phyloP scores from a whole-genome alignment of 2,888 invertebrate genomes.

The Fragum fragum region DNA sequence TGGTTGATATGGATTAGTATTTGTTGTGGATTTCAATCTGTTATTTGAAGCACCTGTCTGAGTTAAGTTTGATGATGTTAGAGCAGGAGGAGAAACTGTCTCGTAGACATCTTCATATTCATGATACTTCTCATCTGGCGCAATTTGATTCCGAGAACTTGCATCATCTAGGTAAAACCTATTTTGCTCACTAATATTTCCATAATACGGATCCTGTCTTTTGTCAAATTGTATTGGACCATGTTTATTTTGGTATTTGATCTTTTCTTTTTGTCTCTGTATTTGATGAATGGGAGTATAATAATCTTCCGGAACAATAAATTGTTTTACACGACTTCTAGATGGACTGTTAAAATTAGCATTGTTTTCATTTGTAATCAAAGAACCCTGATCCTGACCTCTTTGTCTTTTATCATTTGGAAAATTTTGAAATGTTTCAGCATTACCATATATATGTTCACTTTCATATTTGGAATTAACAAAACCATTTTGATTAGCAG shows the following conservation, averaged over 20 bases:
- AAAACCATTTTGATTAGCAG: conserved; percentile 3
- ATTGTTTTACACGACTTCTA: conserved; percentile 60
- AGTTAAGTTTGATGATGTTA: neutral
- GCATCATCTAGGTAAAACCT: neutral
- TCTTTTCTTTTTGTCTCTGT: conserved; percentile 14
- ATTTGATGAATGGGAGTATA: conserved; percentile 37
- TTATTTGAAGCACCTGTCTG: neutral
- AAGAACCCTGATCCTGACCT: conserved; percentile 14
- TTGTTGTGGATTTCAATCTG: neutral
- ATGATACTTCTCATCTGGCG: conserved; percentile 60
- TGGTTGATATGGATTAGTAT: neutral
- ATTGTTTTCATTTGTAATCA: conserved; percentile 7
- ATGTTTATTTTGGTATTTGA: neutral
- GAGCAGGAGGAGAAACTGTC: conserved; percentile 11
- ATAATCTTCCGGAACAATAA: conserved; percentile 62
- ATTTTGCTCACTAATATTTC: conserved; percentile 8
- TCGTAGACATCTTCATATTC: conserved; percentile 71
- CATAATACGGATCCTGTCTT: conserved; percentile 13
- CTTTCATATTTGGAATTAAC: conserved; percentile 8
- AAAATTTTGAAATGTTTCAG: conserved; percentile 42
- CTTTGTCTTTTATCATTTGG: conserved; percentile 23
- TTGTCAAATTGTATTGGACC: neutral
- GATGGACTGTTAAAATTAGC: conserved; percentile 47
- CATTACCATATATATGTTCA: conserved; percentile 59
- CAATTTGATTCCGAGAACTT: conserved; percentile 41